Conservation (phyloP, 1,140 invertebrate species). For the Cheumatopsyche charites region DNA sequence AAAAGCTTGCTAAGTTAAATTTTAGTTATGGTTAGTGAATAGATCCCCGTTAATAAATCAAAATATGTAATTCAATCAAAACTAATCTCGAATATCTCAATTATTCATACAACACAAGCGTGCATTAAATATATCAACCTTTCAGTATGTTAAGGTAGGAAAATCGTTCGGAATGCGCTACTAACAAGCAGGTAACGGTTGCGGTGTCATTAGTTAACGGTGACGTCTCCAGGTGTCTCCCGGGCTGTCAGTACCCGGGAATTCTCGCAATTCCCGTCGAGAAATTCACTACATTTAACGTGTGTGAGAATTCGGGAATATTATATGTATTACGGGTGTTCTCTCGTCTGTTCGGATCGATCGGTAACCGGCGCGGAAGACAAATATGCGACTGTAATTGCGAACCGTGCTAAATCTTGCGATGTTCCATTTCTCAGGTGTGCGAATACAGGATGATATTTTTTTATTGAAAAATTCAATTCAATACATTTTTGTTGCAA, state of each 20-base stretch:
- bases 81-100: too few species aligned
- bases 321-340: too few species aligned
- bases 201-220: slow-evolving; percentile 17
- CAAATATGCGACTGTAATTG: slow-evolving; percentile 47
- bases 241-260: background rate
- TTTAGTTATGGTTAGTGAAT: too few species aligned
- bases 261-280: background rate
- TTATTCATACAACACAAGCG: too few species aligned
- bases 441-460: slow-evolving; percentile 6
- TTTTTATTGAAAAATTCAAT: background rate
- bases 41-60: too few species aligned
- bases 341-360: slow-evolving; percentile 28
- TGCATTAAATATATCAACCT: too few species aligned
- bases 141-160: too few species aligned
- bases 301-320: background rate
- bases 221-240: slow-evolving; percentile 38
- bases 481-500: background rate
- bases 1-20: too few species aligned
- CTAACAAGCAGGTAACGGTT: slow-evolving; percentile 20
- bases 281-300: too few species aligned
- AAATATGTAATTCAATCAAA: too few species aligned
- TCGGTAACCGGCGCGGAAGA: slow-evolving; percentile 38
- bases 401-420: background rate
- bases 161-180: background rate
- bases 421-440: background rate